Percentiles rank a stretch among this genome's conserved stretches.
Conservation (phyloP, 2,113 vertebrate species). For the Dicerorhinus sumatrensis region DNA sequence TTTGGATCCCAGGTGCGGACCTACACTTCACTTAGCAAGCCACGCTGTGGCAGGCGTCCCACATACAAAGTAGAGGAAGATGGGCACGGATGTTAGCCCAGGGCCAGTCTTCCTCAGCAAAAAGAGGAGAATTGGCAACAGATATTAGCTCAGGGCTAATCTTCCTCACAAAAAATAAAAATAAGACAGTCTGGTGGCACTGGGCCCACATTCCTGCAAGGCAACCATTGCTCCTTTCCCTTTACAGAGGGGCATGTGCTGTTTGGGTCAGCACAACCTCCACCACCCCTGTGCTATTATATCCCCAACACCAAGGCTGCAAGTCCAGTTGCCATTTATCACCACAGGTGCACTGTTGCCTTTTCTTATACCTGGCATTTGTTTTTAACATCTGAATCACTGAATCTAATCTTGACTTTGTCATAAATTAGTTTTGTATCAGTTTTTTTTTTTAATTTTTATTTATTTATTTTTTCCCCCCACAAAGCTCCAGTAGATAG, state of each 20-base stretch:
- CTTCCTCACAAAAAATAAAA: background rate
- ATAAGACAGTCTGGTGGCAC: background rate
- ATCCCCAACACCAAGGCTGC: background rate
- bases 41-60: no score
- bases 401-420: background rate
- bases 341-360: background rate
- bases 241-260: background rate
- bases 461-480: no score
- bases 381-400: background rate
- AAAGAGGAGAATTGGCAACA: no score
- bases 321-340: background rate
- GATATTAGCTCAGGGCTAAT: no score
- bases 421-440: background rate
- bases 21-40: no score
- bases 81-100: no score
- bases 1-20: no score
- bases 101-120: no score
- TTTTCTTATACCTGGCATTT: background rate
- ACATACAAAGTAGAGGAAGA: no score
- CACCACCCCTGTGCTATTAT: fast-evolving
- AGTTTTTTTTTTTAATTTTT: background rate
- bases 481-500: no score
- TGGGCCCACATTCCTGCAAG: background rate
- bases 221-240: background rate
- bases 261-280: background rate